phyloP scores from a whole-genome alignment of 2,888 invertebrate genomes.

The Standfussiana lucernea region DNA sequence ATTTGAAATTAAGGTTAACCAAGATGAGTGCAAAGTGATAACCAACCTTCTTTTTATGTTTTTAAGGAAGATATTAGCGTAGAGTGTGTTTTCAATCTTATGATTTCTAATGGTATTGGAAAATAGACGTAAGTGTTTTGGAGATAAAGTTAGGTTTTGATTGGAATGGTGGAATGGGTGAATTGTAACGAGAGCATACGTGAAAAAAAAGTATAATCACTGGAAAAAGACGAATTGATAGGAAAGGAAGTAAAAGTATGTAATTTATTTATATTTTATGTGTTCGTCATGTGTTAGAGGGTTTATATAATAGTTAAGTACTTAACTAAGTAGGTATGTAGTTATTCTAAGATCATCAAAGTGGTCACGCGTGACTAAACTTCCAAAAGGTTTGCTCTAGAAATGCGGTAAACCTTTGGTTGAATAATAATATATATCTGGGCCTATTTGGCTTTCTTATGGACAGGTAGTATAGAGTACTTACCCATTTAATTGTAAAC shows the following conservation, averaged over 20 bases:
- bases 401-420: conserved; percentile 2
- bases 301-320: conserved; percentile 46
- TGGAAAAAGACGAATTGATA: conserved; percentile 61
- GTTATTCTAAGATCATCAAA: conserved; percentile 29
- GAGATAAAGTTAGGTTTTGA: conserved; percentile 9
- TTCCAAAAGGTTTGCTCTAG: conserved; percentile 23
- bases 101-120: not conserved
- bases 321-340: not conserved
- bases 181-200: conserved; percentile 57
- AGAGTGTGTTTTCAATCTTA: not conserved
- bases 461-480: not conserved
- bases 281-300: conserved; percentile 29
- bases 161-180: not conserved
- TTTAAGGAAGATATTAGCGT: conserved; percentile 33
- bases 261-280: conserved; percentile 48
- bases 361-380: conserved; percentile 32
- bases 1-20: conserved; percentile 64
- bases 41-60: not conserved
- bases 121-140: not conserved
- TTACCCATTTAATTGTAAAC: not conserved
- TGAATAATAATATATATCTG: not conserved
- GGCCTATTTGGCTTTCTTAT: not conserved
- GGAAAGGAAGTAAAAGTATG: conserved; percentile 59
- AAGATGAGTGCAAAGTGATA: conserved; percentile 39
- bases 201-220: conserved; percentile 67